A percentile compares a stretch with the other conserved stretches of the same genome.
phyloP scores from a whole-genome alignment of 2,888 invertebrate species.

The Liopterus haemorrhoidalis region DNA sequence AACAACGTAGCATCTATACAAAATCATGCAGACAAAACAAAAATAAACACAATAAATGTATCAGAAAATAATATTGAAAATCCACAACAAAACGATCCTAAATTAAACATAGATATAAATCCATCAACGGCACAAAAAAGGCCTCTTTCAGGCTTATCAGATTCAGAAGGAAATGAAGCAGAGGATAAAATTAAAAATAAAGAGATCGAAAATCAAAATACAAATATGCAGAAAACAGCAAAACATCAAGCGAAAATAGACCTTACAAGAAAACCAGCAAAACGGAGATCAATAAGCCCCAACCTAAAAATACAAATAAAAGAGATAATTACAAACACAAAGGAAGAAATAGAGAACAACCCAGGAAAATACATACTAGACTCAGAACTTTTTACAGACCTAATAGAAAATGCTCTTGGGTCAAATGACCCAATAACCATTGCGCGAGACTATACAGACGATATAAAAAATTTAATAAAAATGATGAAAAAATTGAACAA shows the following conservation, averaged over 20 bases:
- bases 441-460: slow-evolving; percentile 1
- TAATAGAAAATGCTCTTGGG: slow-evolving; percentile 4
- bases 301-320: neutral
- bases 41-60: neutral
- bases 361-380: slow-evolving; percentile 9
- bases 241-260: slow-evolving; percentile 2
- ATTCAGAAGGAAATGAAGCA: neutral
- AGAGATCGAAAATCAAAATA: neutral
- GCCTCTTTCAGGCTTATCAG: neutral
- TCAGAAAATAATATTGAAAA: neutral
- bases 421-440: neutral
- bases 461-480: slow-evolving; percentile 2
- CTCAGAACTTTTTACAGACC: slow-evolving; percentile 1
- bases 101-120: neutral
- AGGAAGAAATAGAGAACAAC: slow-evolving; percentile 3
- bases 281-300: slow-evolving; percentile 7
- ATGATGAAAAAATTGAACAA: slow-evolving; percentile 4
- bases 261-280: slow-evolving; percentile 4
- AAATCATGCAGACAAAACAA: neutral
- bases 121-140: slow-evolving; percentile 1
- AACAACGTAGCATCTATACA: neutral
- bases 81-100: neutral
- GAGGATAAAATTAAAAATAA: neutral
- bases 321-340: neutral
- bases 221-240: neutral